A percentile compares a stretch with the other conserved stretches of the same genome.
These are phyloP conservation scores for Cichladusa arquata DNA, from an alignment of 2,113 vertebrate genomes.

Conservation along the genomic window DNA sequence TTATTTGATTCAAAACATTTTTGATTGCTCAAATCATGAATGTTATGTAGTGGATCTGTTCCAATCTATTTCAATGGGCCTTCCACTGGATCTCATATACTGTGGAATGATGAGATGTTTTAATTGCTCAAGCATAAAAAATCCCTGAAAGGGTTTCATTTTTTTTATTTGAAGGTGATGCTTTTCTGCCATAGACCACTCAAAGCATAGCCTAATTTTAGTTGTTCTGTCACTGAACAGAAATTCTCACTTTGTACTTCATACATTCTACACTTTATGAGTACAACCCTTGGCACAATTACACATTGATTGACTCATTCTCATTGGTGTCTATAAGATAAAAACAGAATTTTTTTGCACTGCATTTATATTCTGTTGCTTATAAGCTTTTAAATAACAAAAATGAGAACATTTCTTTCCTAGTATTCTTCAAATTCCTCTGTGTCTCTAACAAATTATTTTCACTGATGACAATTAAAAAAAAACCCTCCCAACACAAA, in stretches of 20 bases:
- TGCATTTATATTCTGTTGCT: not conserved
- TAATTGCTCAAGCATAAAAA: not conserved
- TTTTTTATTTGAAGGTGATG: not conserved
- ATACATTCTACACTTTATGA: not conserved
- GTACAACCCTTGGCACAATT: not conserved
- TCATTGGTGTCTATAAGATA: not conserved
- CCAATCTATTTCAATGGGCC: not conserved
- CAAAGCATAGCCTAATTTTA: not conserved
- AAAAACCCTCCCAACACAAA: not conserved
- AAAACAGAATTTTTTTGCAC: not conserved
- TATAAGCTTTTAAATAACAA: not conserved
- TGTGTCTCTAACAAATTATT: not conserved
- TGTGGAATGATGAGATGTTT: not conserved
- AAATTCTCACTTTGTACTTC: not conserved
- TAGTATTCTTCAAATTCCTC: not conserved
- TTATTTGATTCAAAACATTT: not conserved
- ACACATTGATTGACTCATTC: not conserved
- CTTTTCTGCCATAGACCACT: not conserved
- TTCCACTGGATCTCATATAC: not conserved
- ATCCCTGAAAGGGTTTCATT: rapidly evolving
- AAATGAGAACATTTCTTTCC: not conserved
- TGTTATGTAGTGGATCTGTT: not conserved
- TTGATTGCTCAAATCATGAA: not conserved
- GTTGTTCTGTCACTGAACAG: not conserved
- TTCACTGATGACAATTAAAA: not conserved